Percentiles rank a stretch among this genome's conserved stretches.
Conservation (phyloP, 2,797 vertebrate species). For the Hybognathus amarus region DNA sequence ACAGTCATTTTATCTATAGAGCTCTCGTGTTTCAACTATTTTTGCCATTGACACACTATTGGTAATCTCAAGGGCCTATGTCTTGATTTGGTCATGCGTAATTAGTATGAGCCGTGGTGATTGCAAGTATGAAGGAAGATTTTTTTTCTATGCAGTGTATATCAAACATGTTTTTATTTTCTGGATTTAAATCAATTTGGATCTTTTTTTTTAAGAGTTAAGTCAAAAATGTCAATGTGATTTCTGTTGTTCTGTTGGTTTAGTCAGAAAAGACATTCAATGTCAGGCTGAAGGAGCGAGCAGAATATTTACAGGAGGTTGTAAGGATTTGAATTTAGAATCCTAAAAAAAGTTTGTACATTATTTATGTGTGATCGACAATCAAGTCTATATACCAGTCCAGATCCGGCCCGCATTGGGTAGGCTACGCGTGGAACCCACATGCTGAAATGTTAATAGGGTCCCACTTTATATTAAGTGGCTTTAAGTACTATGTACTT, state of each 20-base stretch:
- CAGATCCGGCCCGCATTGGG: no score
- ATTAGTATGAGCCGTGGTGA: neutral
- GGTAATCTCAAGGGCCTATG: neutral
- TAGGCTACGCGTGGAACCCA: no score
- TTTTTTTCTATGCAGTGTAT: neutral
- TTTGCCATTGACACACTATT: neutral
- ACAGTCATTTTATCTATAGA: neutral
- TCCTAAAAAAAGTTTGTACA: no score
- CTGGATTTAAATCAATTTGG: neutral
- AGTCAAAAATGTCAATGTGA: neutral
- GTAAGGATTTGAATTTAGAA: neutral
- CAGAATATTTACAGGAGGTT: neutral
- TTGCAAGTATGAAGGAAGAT: neutral
- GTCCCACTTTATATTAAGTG: no score
- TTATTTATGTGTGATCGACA: neutral
- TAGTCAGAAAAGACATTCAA: neutral
- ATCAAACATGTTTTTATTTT: neutral
- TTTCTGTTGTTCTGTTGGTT: neutral
- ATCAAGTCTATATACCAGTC: neutral
- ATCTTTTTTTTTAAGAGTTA: neutral
- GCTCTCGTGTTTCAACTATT: neutral
- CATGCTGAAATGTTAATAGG: neutral
- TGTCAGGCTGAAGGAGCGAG: neutral
- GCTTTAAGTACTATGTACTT: no score
- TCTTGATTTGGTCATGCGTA: neutral